These are phyloP conservation scores for Bugula neritina DNA, from an alignment of 2,888 invertebrate genomes.

Conservation along the genomic window DNA sequence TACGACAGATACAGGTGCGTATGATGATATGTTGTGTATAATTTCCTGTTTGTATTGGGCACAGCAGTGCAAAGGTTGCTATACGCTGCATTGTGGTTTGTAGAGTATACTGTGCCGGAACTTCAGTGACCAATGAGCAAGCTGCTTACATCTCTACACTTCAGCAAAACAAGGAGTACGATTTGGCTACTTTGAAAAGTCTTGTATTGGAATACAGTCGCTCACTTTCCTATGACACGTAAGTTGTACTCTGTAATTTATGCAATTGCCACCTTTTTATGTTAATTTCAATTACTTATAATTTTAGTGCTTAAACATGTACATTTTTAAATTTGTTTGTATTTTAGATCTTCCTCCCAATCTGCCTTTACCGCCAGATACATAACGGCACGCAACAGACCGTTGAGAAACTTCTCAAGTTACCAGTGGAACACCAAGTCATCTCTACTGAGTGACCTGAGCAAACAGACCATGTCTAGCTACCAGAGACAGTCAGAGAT, in stretches of 20 bases:
- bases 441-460: background rate
- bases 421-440: background rate
- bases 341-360: too few species aligned
- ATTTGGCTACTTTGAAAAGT: background rate
- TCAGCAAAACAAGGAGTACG: background rate
- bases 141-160: background rate
- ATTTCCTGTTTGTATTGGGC: too few species aligned
- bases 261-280: too few species aligned
- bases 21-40: too few species aligned
- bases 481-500: background rate
- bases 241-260: too few species aligned
- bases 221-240: background rate
- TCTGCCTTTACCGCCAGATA: too few species aligned
- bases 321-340: too few species aligned
- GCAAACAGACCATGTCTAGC: background rate
- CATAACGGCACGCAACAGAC: background rate
- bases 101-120: constrained; percentile 15
- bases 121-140: background rate
- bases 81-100: background rate
- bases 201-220: background rate
- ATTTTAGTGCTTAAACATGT: too few species aligned
- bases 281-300: too few species aligned
- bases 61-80: too few species aligned
- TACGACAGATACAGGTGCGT: constrained; percentile 1
- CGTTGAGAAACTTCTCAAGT: background rate